Conservation (phyloP, 2,888 invertebrate genomes). For the Pardosa pseudoannulata region DNA sequence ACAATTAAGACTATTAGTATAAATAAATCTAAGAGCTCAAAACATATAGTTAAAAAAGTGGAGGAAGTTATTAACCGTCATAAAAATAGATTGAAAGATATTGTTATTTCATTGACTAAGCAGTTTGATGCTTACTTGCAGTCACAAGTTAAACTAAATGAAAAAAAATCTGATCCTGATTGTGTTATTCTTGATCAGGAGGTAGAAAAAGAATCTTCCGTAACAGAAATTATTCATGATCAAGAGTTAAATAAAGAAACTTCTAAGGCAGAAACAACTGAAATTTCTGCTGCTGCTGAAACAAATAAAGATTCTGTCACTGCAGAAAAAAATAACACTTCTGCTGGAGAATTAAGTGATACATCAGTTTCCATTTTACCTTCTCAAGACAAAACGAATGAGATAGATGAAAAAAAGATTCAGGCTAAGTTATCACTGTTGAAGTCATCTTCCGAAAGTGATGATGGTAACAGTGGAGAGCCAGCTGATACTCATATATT, state of each 20-base stretch:
- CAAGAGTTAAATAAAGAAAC: neutral
- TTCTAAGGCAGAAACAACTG: neutral
- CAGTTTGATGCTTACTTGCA: slow-evolving; percentile 12
- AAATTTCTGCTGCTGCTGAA: neutral
- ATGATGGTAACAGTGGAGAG: neutral
- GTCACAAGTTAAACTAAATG: neutral
- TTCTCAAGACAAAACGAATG: neutral
- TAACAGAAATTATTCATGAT: neutral
- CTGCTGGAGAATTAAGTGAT: too few relatives aligned
- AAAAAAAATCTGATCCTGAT: neutral
- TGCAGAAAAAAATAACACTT: too few relatives aligned
- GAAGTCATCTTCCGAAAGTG: neutral
- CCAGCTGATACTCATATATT: too few relatives aligned
- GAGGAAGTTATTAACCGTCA: slow-evolving; percentile 29
- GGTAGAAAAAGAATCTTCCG: too few relatives aligned
- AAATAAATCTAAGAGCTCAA: slow-evolving; percentile 30
- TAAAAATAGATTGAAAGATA: slow-evolving; percentile 24
- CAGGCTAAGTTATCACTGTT: neutral
- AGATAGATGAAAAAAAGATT: neutral
- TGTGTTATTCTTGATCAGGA: neutral
- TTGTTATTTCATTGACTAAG: slow-evolving; percentile 22
- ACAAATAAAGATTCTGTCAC: neutral
- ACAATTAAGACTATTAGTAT: slow-evolving; percentile 36
- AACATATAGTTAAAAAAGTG: slow-evolving; percentile 45
- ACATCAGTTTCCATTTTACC: too few relatives aligned